Evolutionary conservation across 2,888 invertebrate species (phyloP), one percentile per base, ranked within the genome.

Genomic region (Tolmerus cingulatus): DNA sequence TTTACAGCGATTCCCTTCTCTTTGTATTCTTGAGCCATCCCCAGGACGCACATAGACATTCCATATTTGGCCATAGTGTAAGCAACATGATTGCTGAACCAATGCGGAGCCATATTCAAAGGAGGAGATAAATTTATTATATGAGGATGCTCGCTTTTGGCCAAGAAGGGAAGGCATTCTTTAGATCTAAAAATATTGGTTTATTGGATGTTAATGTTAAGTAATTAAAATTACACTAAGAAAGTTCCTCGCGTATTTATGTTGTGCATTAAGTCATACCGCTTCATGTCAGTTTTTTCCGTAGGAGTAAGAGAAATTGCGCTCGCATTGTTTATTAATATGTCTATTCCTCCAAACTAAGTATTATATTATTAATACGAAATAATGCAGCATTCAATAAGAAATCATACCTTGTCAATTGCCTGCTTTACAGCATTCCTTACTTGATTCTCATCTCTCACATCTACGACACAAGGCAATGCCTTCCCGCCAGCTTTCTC

Each of bases 21-120:
- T 90, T 95, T 95, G 91, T 98, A 97, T 93, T 99, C 99, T 89
- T 96, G 97, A n/a, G 98, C 95, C 98, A 99, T 98, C 19, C 99
- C 99, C 16, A 99, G 93, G 1, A 97, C 98, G 92, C 98, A 99
- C 98, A 99, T 97, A 0, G 98, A 98, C 99, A 99, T 99, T 30
- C 98, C 99, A 92, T 98, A 99, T 92, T 99, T 99, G 2, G 99
- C 98, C 96, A 99, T 99, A 0, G 99, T 98, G 93, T 99, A 99
- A 0, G 98, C 99, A 78, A 98, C 97, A 93, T 98, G 97, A 89
- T 96, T 94, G 84, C 95, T 95, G 92, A 99, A 95, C 99, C 99
- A 99, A 90, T 95, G 94, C 0, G 97, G 95, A 89, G 95, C 95
- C 96, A 99, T 95, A 91, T 96, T 97, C 23, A 99, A 93, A 0